Conservation (phyloP, 2,113 vertebrate genomes). For the Agelaius tricolor region DNA sequence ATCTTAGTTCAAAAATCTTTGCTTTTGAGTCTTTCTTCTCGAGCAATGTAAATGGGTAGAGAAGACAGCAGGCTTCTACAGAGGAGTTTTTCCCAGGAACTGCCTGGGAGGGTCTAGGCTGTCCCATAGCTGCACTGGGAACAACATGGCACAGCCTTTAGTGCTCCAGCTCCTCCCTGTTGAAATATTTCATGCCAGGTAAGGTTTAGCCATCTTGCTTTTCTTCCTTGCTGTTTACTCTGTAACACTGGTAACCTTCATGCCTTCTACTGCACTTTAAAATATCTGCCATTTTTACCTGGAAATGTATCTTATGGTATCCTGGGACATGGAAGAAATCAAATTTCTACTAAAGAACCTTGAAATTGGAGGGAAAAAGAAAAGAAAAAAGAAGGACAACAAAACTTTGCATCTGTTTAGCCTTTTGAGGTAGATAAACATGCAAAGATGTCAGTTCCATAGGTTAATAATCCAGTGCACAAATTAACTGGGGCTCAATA, state of each 20-base stretch:
- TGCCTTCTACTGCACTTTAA: background rate
- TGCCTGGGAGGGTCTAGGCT: background rate
- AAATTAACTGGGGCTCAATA: background rate
- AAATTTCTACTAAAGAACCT: background rate
- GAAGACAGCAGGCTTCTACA: background rate
- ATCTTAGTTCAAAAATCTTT: background rate
- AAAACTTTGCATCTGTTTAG: background rate
- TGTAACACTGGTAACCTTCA: background rate
- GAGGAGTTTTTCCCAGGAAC: background rate
- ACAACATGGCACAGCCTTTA: rapidly evolving
- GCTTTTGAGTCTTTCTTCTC: background rate
- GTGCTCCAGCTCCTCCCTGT: background rate
- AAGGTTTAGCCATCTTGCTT: background rate
- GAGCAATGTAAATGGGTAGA: background rate
- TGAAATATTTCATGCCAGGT: background rate
- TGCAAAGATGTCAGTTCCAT: background rate
- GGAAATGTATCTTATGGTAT: background rate
- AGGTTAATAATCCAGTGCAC: background rate
- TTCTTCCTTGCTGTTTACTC: background rate
- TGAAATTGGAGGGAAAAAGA: background rate
- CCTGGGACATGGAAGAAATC: background rate
- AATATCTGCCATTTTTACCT: background rate
- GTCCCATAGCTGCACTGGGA: background rate
- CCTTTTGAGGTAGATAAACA: background rate
- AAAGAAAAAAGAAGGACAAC: too few species aligned